These are phyloP conservation scores for Chionis minor DNA, from an alignment of 2,113 vertebrate species.

Conservation along the genomic window DNA sequence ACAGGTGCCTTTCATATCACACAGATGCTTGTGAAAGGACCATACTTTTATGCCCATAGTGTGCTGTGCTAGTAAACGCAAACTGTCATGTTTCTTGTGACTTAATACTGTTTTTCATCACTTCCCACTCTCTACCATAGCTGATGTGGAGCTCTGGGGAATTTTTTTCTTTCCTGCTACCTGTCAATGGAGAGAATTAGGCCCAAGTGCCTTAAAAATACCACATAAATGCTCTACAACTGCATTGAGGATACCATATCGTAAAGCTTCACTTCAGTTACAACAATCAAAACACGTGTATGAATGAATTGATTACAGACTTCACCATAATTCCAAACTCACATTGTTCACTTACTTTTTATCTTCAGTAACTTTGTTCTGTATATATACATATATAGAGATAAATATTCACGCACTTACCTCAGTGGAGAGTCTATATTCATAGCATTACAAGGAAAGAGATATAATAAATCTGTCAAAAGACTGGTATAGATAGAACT, in stretches of 20 bases:
- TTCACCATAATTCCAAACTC: background rate
- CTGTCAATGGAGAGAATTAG: background rate
- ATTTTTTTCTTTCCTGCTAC: background rate
- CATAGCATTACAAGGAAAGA: background rate
- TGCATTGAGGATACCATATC: no score
- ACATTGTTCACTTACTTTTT: background rate
- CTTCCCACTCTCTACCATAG: background rate
- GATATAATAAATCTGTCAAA: background rate
- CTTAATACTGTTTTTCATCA: background rate
- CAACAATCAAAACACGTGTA: background rate
- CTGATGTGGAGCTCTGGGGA: background rate
- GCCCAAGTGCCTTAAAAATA: background rate
- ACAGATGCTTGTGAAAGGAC: background rate
- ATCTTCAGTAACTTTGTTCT: background rate
- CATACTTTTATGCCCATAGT: background rate
- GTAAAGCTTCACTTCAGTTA: background rate
- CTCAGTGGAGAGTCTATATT: background rate
- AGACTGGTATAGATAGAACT: background rate
- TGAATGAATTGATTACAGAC: background rate
- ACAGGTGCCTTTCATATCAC: background rate
- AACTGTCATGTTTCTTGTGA: background rate
- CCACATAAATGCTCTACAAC: background rate
- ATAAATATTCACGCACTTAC: background rate
- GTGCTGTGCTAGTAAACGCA: background rate
- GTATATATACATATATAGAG: background rate